These are phyloP conservation scores for Heliconius hewitsoni DNA, from an alignment of 1,140 invertebrate species.

Conservation along the genomic window DNA sequence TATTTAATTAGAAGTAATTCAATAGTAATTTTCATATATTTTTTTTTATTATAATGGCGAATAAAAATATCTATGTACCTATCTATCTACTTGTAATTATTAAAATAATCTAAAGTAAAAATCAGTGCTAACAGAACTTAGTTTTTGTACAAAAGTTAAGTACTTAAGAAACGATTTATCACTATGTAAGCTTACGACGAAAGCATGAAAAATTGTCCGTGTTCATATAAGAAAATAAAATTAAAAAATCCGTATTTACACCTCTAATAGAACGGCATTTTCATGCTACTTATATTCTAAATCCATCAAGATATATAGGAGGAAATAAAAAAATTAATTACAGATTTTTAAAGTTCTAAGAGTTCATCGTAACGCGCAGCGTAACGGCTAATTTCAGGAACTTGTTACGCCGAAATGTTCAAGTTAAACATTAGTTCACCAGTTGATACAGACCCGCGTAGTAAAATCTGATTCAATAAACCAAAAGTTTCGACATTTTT, in stretches of 20 bases:
- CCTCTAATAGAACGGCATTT: no score
- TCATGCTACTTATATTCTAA: no score
- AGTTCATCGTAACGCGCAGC: neutral
- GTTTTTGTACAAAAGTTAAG: conserved; percentile 34
- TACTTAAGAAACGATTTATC: conserved; percentile 36
- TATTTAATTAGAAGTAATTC: no score
- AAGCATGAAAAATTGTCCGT: neutral
- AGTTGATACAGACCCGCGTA: conserved; percentile 35
- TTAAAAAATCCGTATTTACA: neutral
- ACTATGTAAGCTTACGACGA: conserved; percentile 13
- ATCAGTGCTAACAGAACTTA: conserved; percentile 33
- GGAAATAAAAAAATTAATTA: no score
- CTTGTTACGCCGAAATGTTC: conserved; percentile 13
- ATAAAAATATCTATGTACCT: neutral
- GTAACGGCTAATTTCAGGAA: neutral
- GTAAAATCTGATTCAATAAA: conserved; percentile 44
- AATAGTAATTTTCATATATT: no score
- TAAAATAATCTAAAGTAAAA: conserved; percentile 14
- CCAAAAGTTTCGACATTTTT: conserved; percentile 59
- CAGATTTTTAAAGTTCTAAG: neutral
- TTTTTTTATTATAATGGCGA: no score
- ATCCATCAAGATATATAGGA: no score
- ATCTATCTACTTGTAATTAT: neutral
- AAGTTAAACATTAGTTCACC: conserved; percentile 30
- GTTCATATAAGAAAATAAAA: neutral